These are phyloP conservation scores for Drosophila elegans DNA, from an alignment of 1,140 invertebrate genomes.

Conservation along the genomic window DNA sequence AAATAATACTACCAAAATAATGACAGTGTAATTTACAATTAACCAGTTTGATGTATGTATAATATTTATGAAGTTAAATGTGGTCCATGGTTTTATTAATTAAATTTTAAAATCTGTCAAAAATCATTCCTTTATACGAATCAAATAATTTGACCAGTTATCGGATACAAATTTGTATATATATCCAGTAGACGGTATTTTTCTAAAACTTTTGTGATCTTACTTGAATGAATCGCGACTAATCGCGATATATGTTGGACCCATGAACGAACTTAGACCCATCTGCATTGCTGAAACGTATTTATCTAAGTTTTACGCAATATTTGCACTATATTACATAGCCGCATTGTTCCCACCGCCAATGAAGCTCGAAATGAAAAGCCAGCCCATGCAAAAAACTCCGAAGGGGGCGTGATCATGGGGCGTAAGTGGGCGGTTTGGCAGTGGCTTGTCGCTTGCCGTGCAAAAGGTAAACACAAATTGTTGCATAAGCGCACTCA, in stretches of 20 bases:
- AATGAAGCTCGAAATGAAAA: constrained; percentile 73
- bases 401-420: not conserved
- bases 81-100: too few species aligned
- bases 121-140: too few species aligned
- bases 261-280: constrained; percentile 24
- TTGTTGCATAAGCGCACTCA: constrained; percentile 36
- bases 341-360: constrained; percentile 74
- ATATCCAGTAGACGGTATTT: too few species aligned
- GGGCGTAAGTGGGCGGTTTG: not conserved
- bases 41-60: too few species aligned
- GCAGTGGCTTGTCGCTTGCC: constrained; percentile 5
- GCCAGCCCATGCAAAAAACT: constrained; percentile 20
- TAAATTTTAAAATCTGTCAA: too few species aligned
- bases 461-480: constrained; percentile 56
- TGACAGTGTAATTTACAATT: too few species aligned
- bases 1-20: too few species aligned
- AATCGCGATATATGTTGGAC: not conserved
- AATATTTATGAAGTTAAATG: too few species aligned
- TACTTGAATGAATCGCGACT: too few species aligned
- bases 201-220: too few species aligned
- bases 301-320: constrained; percentile 77
- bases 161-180: too few species aligned
- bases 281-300: constrained; percentile 64
- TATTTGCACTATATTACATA: constrained; percentile 82
- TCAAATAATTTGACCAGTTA: too few species aligned